Evolutionary conservation across 2,888 invertebrate species (phyloP).

Genomic region (Nezara viridula): DNA sequence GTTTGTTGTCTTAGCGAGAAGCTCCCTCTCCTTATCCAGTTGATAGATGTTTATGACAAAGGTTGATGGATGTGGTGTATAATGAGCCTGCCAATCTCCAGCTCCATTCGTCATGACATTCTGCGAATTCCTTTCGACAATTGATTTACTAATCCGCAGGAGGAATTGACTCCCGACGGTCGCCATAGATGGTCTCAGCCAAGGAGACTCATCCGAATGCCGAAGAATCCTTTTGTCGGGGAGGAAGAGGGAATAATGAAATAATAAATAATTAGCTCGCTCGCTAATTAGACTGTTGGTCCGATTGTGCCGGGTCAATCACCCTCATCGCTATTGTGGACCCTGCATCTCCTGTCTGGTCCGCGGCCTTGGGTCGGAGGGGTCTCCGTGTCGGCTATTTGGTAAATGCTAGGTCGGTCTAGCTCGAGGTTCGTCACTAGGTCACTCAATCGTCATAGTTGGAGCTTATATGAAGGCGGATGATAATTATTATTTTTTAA

Average conservation of each 20-base stretch:
- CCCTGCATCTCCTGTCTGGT: not conserved
- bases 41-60: not conserved
- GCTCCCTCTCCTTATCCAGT: not conserved
- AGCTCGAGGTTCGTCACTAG: not conserved
- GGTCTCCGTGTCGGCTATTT: not conserved
- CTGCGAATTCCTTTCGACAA: slow-evolving; percentile 24
- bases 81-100: not conserved
- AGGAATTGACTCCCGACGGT: not conserved
- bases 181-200: not conserved
- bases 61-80: not conserved
- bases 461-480: too few species aligned
- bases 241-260: slow-evolving; percentile 21
- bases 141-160: slow-evolving; percentile 10
- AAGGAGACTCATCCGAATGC: not conserved
- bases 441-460: not conserved
- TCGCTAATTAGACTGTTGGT: slow-evolving; percentile 47
- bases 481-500: too few species aligned
- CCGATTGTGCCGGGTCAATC: slow-evolving; percentile 30
- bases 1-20: not conserved
- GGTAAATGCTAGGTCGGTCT: not conserved
- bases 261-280: slow-evolving; percentile 52
- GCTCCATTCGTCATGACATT: not conserved
- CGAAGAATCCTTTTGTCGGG: slow-evolving; percentile 54
- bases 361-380: not conserved
- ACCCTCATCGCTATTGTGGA: not conserved